Evolutionary conservation across 2,888 invertebrate genomes (phyloP).

Genomic region (Amphimallon solstitiale): DNA sequence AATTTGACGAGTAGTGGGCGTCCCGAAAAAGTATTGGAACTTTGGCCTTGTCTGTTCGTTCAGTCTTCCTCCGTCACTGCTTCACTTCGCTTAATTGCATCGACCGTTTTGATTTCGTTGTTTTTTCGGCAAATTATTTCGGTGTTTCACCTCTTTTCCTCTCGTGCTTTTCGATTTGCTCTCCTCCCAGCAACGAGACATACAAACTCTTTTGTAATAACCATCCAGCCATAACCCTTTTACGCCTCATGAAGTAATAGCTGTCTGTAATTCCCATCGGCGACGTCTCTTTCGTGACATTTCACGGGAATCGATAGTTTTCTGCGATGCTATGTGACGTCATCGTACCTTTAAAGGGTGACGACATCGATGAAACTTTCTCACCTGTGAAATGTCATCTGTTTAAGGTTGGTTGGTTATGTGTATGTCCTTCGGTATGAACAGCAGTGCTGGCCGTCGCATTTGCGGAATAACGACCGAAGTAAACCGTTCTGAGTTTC

Average conservation of each 20-base stretch:
- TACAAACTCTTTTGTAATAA: neutral
- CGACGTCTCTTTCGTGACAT: slow-evolving; percentile 31
- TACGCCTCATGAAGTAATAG: neutral
- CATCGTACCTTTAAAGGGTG: slow-evolving; percentile 32
- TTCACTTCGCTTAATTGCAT: slow-evolving; percentile 26
- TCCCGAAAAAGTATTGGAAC: slow-evolving; percentile 13
- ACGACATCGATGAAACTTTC: slow-evolving; percentile 36
- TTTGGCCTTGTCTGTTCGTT: neutral
- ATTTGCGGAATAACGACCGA: slow-evolving; percentile 14
- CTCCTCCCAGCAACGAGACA: neutral
- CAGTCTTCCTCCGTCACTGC: neutral
- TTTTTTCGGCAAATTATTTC: neutral
- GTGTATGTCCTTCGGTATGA: neutral
- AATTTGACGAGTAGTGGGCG: slow-evolving; percentile 32
- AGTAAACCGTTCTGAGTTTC: neutral
- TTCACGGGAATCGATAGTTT: slow-evolving; percentile 34
- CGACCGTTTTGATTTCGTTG: slow-evolving; percentile 11
- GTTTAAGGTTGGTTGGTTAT: slow-evolving; percentile 32
- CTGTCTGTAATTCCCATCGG: slow-evolving; percentile 14
- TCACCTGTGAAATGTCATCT: slow-evolving; percentile 37
- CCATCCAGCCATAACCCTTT: neutral
- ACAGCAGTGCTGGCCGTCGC: neutral
- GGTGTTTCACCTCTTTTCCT: neutral
- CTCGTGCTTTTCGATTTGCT: neutral
- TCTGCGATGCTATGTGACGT: slow-evolving; percentile 32